These are phyloP conservation scores for Sarcophilus harrisii DNA, from an alignment of 2,797 vertebrate genomes.

Conservation along the genomic window DNA sequence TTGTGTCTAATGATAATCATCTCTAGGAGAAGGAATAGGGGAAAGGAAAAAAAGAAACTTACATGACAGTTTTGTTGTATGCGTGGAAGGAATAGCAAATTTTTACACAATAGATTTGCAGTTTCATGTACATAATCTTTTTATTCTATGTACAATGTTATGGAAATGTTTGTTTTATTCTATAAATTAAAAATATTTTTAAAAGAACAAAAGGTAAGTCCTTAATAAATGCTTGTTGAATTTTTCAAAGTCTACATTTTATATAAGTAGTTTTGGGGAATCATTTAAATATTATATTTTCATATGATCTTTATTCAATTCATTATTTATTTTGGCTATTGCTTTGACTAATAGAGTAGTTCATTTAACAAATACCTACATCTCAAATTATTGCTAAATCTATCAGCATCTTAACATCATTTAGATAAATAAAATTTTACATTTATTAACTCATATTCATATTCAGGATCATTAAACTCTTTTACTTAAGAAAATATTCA, in stretches of 20 bases:
- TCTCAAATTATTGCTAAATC: too few species aligned
- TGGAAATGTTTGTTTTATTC: not conserved
- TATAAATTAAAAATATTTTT: not conserved
- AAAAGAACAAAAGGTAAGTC: not conserved
- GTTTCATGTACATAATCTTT: not conserved
- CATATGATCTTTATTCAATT: not conserved
- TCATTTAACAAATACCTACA: too few species aligned
- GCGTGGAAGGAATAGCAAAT: not conserved
- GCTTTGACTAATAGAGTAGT: not conserved
- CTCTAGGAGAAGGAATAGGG: too few species aligned
- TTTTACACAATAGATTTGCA: not conserved
- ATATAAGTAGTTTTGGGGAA: not conserved
- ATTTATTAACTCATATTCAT: not conserved
- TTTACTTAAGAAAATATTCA: not conserved
- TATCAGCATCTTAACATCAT: not conserved
- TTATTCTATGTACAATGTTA: not conserved
- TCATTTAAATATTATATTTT: not conserved
- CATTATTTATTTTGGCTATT: not conserved
- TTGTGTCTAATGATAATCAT: not conserved
- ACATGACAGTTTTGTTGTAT: not conserved
- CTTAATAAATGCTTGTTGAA: not conserved
- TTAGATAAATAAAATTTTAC: not conserved
- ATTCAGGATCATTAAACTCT: not conserved
- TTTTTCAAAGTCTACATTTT: not conserved
- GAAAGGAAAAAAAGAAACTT: not conserved